These are phyloP conservation scores for Spizella passerina DNA, from an alignment of 2,797 vertebrate species.

Conservation along the genomic window DNA sequence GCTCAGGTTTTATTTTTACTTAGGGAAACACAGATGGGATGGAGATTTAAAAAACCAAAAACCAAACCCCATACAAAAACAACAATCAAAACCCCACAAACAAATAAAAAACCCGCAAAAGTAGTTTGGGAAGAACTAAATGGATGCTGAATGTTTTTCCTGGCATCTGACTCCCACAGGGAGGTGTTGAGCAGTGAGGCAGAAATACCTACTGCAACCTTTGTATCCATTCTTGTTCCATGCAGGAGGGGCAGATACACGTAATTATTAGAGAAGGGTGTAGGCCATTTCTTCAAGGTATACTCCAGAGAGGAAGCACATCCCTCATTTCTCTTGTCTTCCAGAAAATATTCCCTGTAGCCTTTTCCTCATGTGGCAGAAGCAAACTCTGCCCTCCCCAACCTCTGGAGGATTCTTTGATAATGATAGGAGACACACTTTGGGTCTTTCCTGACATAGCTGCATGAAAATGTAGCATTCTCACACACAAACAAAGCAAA, in stretches of 20 bases:
- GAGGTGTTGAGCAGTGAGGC: background rate
- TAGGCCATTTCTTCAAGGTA: background rate
- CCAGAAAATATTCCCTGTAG: background rate
- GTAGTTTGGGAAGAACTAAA: background rate
- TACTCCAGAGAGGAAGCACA: background rate
- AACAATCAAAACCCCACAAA: background rate
- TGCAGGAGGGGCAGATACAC: background rate
- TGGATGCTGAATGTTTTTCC: background rate
- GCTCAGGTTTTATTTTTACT: no score
- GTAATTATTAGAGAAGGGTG: background rate
- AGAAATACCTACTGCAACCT: background rate
- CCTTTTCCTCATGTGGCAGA: background rate
- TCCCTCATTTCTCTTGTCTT: background rate
- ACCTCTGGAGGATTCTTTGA: background rate
- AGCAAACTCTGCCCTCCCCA: background rate
- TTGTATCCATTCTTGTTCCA: background rate
- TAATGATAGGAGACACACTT: background rate
- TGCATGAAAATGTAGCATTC: background rate
- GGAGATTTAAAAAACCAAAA: background rate
- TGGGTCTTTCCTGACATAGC: background rate
- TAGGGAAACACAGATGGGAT: background rate
- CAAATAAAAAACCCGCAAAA: background rate
- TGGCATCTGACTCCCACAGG: background rate
- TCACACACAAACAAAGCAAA: background rate
- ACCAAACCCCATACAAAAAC: background rate